A percentile compares a stretch with the other conserved stretches of the same genome.
These are phyloP conservation scores for Cyprinodon brontotheroides DNA, from an alignment of 2,113 vertebrate species.

Conservation along the genomic window DNA sequence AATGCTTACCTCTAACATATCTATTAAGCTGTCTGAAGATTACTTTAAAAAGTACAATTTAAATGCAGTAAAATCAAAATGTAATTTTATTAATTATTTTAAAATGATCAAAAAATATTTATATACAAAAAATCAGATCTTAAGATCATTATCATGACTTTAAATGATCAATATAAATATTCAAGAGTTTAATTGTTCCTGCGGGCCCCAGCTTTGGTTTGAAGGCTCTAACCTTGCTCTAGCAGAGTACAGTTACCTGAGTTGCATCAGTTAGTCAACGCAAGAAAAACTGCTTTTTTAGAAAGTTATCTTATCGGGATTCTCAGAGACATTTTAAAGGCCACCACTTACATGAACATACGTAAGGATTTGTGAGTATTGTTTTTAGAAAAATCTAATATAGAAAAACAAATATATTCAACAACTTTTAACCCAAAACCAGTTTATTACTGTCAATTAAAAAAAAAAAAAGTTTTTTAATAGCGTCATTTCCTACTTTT, in stretches of 20 bases:
- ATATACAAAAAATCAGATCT: not conserved
- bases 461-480: not conserved
- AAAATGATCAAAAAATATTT: not conserved
- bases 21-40: not conserved
- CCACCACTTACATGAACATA: not conserved
- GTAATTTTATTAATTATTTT: not conserved
- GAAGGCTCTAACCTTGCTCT: not conserved
- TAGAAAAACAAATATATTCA: not conserved
- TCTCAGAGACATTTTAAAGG: not conserved
- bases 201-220: not conserved
- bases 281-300: not conserved
- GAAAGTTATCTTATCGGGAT: not conserved
- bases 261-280: not conserved
- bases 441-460: not conserved
- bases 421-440: not conserved
- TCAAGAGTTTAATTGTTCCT: not conserved
- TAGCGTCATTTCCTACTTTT: constrained; percentile 14
- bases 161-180: no score
- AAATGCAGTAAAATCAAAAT: not conserved
- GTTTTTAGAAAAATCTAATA: not conserved
- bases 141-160: not conserved
- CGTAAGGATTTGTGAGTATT: no score
- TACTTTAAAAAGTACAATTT: not conserved
- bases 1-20: not conserved
- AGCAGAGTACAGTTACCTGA: no score